phyloP scores from a whole-genome alignment of 2,797 vertebrate genomes.

The Atherinosoma microstoma region DNA sequence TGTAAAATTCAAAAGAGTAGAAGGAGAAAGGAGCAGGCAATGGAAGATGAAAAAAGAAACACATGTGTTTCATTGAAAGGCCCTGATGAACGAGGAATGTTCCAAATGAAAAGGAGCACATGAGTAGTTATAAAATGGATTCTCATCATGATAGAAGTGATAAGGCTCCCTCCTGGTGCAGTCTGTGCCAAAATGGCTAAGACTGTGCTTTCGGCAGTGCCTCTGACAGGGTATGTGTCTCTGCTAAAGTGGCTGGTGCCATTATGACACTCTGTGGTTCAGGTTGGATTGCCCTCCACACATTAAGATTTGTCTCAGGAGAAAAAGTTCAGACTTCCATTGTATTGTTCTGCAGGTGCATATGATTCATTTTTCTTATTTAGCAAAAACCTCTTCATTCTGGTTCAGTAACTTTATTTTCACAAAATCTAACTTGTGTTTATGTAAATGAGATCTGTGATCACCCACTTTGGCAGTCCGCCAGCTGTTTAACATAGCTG shows the following conservation, averaged over 20 bases:
- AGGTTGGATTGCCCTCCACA: conserved; percentile 32
- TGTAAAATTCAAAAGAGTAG: conserved; percentile 58
- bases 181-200: conserved; percentile 34
- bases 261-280: conserved; percentile 51
- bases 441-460: conserved; percentile 14
- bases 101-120: conserved; percentile 42
- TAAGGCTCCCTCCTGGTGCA: conserved; percentile 40
- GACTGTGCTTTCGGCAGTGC: conserved; percentile 35
- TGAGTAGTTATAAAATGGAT: conserved; percentile 19
- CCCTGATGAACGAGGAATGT: conserved; percentile 48
- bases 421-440: neutral
- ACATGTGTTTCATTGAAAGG: conserved; percentile 36
- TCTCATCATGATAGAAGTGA: conserved; percentile 41
- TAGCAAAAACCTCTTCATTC: conserved; percentile 8
- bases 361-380: conserved; percentile 6
- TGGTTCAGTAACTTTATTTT: neutral
- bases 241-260: conserved; percentile 50
- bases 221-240: conserved; percentile 58
- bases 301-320: conserved; percentile 32
- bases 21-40: conserved; percentile 31
- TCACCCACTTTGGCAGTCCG: conserved; percentile 12
- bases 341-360: conserved; percentile 11
- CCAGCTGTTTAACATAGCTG: conserved; percentile 34
- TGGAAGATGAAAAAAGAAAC: conserved; percentile 32
- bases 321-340: conserved; percentile 30